phyloP scores from a whole-genome alignment of 2,113 vertebrate genomes.

The Riparia riparia region DNA sequence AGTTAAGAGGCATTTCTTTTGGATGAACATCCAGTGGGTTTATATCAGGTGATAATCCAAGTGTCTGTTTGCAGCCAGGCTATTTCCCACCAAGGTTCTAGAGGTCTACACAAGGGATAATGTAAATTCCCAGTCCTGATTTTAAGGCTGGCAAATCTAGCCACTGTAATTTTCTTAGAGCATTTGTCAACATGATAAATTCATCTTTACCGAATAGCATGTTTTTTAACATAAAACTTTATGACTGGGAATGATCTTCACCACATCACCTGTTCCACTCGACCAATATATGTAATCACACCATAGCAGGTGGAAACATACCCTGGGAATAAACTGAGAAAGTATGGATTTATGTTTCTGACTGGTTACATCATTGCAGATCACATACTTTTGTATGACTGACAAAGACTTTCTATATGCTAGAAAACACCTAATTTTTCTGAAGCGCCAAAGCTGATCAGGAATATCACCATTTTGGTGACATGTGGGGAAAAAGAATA shows the following conservation, averaged over 20 bases:
- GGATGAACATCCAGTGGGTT: not conserved
- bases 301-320: not conserved
- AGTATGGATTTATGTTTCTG: not conserved
- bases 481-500: not conserved
- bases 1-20: not conserved
- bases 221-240: not conserved
- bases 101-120: not conserved
- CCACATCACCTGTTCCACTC: not conserved
- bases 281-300: not conserved
- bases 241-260: not conserved
- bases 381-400: not conserved
- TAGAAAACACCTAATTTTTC: not conserved
- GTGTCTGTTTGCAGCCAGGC: not conserved
- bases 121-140: not conserved
- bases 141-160: not conserved
- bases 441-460: not conserved
- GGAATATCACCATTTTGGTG: not conserved
- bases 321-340: not conserved
- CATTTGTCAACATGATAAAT: not conserved
- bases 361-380: not conserved
- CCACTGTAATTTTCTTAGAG: not conserved
- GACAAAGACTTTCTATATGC: not conserved
- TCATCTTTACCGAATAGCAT: not conserved
- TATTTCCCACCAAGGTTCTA: not conserved
- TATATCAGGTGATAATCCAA: not conserved